Conservation (phyloP, 2,888 invertebrate genomes). For the Zonitis immaculata region DNA sequence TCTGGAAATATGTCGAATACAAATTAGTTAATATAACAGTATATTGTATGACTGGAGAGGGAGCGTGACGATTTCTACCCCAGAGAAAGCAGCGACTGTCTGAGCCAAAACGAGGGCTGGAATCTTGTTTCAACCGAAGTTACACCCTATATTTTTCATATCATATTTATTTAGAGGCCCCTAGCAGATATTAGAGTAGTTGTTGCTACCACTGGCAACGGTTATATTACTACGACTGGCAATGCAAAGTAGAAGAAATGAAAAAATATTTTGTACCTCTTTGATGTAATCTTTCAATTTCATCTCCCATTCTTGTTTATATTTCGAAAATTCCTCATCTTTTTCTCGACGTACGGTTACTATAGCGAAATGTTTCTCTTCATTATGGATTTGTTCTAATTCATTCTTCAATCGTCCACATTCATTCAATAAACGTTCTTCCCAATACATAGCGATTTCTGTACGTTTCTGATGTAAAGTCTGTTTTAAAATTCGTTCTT, state of each 20-base stretch:
- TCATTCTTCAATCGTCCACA: constrained; percentile 59
- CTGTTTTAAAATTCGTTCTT: constrained; percentile 45
- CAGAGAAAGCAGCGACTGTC: no score
- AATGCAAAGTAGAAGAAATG: no score
- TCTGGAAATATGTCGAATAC: constrained; percentile 47
- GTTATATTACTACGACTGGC: no score
- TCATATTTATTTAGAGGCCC: no score
- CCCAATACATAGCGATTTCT: constrained; percentile 60
- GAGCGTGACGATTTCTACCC: no score
- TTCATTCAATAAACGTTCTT: constrained; percentile 58
- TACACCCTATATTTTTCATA: no score
- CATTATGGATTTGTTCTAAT: constrained; percentile 57
- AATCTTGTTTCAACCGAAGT: no score
- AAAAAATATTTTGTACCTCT: constrained; percentile 47
- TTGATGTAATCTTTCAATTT: constrained; percentile 49
- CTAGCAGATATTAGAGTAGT: no score
- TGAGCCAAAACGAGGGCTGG: no score
- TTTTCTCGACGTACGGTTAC: constrained; percentile 55
- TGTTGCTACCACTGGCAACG: no score
- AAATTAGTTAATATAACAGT: constrained; percentile 1
- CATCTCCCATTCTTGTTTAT: constrained; percentile 55
- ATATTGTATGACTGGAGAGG: no score
- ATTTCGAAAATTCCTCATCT: constrained; percentile 54
- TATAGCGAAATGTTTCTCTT: constrained; percentile 57
- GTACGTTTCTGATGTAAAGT: constrained; percentile 53